Evolutionary conservation across 2,797 vertebrate species (phyloP).

Genomic region (Malurus splendens): DNA sequence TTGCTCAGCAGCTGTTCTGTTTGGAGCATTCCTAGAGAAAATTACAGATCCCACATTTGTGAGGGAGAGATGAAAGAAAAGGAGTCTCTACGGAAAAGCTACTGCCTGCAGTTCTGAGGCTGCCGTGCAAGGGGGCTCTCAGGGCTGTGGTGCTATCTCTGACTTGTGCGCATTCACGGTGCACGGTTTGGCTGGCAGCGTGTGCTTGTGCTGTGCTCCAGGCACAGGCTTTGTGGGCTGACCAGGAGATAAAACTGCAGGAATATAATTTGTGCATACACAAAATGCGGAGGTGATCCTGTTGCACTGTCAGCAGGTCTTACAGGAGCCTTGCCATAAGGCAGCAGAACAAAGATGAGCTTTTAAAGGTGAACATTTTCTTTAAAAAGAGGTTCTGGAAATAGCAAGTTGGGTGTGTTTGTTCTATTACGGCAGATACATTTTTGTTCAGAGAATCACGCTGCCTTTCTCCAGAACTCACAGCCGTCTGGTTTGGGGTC

Average conservation of each 20-base stretch:
- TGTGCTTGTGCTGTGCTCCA: background rate
- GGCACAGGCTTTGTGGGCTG: fast-evolving
- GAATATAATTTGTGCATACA: background rate
- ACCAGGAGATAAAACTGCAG: background rate
- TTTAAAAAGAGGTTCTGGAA: background rate
- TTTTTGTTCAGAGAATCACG: background rate
- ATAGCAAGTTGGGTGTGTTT: background rate
- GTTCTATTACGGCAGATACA: background rate
- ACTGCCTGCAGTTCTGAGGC: background rate
- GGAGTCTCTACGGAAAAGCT: background rate
- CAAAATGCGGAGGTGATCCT: background rate
- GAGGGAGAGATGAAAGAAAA: background rate
- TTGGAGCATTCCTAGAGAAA: background rate
- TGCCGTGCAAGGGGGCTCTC: background rate
- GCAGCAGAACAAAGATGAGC: background rate
- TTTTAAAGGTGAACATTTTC: background rate
- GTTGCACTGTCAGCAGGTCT: background rate
- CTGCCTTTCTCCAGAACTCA: background rate
- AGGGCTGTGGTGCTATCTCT: background rate
- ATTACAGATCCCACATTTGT: background rate
- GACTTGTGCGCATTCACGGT: background rate
- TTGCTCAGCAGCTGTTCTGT: background rate
- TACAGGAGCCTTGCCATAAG: fast-evolving
- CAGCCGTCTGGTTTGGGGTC: background rate
- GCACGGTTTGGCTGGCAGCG: background rate